Conservation (phyloP, 2,113 vertebrate species). For the Chitala chitala region DNA sequence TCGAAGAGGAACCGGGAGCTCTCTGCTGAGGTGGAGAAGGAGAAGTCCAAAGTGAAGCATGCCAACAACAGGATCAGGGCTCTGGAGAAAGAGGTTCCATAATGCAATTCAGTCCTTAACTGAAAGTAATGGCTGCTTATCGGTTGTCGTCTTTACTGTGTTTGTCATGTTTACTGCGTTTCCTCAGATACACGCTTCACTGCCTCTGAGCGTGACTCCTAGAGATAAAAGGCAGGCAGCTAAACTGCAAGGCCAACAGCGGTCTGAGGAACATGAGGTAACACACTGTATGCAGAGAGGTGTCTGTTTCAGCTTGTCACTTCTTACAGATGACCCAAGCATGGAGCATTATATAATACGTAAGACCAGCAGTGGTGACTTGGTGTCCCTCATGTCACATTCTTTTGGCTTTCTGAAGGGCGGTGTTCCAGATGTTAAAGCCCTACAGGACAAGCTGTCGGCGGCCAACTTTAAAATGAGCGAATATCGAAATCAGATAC, state of each 20-base stretch:
- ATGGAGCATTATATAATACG: too few relatives aligned
- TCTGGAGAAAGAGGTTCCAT: conserved; percentile 85
- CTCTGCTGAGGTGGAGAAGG: conserved; percentile 66
- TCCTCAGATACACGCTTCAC: conserved; percentile 60
- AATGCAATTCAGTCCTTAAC: too few relatives aligned
- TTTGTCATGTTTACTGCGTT: background rate
- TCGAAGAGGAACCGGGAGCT: conserved; percentile 82
- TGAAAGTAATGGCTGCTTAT: too few relatives aligned
- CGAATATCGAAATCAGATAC: conserved; percentile 87
- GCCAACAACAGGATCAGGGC: conserved; percentile 67
- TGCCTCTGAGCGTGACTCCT: conserved; percentile 37
- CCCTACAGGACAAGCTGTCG: conserved; percentile 76
- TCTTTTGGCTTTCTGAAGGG: conserved; percentile 46
- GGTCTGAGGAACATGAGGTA: conserved; percentile 51
- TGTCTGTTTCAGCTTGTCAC: too few relatives aligned
- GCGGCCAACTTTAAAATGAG: conserved; percentile 71
- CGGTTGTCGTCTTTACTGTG: background rate
- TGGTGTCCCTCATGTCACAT: background rate
- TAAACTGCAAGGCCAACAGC: conserved; percentile 43
- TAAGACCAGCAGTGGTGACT: background rate
- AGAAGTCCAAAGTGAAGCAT: conserved; percentile 73
- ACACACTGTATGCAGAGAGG: background rate
- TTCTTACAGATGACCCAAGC: background rate
- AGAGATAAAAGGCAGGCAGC: conserved; percentile 36
- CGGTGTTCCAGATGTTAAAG: conserved; percentile 65